Conservation (phyloP, 2,888 invertebrate genomes). For the Latheticus oryzae region DNA sequence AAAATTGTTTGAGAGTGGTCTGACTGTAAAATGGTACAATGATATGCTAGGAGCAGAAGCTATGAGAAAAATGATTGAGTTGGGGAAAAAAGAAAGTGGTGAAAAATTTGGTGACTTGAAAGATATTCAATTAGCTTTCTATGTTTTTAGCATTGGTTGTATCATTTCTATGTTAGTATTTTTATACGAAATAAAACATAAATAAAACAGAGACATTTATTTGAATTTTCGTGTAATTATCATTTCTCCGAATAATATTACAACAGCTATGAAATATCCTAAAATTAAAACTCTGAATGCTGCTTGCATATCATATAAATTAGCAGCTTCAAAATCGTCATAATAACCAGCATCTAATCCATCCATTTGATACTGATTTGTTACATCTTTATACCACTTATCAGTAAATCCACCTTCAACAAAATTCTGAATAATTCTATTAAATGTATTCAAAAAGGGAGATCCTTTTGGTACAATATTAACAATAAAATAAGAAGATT, state of each 20-base stretch:
- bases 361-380: too few species aligned
- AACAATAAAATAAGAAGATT: conserved; percentile 58
- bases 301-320: conserved; percentile 13
- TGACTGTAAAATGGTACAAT: conserved; percentile 61
- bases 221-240: neutral
- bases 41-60: conserved; percentile 40
- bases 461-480: conserved; percentile 64
- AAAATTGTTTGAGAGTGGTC: conserved; percentile 60
- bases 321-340: neutral
- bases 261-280: neutral
- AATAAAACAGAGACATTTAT: conserved; percentile 1
- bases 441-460: conserved; percentile 60
- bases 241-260: neutral
- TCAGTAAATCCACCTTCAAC: conserved; percentile 61
- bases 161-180: neutral
- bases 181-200: conserved; percentile 4
- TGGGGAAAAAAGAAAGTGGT: too few species aligned
- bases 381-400: conserved; percentile 62
- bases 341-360: too few species aligned
- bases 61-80: neutral
- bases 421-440: conserved; percentile 56
- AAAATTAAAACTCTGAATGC: conserved; percentile 5
- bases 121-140: conserved; percentile 9
- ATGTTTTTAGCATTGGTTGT: conserved; percentile 2
- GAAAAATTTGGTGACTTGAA: too few species aligned